A percentile compares a stretch with the other conserved stretches of the same genome.
Conservation (phyloP, 1,140 invertebrate species). For the Phenacoccus solenopsis region DNA sequence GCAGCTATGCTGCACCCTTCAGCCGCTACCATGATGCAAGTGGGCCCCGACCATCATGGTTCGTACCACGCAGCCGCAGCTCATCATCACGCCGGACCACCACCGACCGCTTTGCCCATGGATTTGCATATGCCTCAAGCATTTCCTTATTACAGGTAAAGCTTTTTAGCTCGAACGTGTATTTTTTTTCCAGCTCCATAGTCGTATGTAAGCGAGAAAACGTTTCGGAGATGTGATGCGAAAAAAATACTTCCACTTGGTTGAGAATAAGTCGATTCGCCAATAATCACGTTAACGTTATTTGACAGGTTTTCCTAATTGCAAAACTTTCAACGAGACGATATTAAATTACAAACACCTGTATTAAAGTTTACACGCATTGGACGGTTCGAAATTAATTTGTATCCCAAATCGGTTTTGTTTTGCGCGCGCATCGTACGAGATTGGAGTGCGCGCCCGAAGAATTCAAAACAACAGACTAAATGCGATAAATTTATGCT, state of each 20-base stretch:
- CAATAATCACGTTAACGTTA: background rate
- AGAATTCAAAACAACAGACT: constrained; percentile 2
- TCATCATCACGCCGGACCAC: background rate
- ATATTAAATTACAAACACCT: too few species aligned
- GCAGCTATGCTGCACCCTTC: constrained; percentile 6
- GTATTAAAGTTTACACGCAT: too few species aligned
- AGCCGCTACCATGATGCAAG: background rate
- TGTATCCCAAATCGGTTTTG: too few species aligned
- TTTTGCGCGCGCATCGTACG: too few species aligned
- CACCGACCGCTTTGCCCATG: background rate
- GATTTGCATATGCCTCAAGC: constrained; percentile 7
- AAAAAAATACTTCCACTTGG: background rate
- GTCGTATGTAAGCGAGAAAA: background rate
- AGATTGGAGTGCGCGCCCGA: too few species aligned
- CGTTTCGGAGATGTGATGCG: too few species aligned
- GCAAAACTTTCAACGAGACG: background rate
- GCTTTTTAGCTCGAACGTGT: background rate
- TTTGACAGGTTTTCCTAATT: background rate
- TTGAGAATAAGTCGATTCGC: background rate
- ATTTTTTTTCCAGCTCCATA: background rate
- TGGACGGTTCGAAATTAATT: too few species aligned
- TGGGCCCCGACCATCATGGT: constrained; percentile 7
- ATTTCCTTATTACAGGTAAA: constrained; percentile 9
- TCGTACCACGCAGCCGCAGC: constrained; percentile 5
- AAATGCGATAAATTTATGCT: constrained; percentile 9